These are phyloP conservation scores for Odontothrips loti DNA, from an alignment of 2,888 invertebrate species.

Conservation along the genomic window DNA sequence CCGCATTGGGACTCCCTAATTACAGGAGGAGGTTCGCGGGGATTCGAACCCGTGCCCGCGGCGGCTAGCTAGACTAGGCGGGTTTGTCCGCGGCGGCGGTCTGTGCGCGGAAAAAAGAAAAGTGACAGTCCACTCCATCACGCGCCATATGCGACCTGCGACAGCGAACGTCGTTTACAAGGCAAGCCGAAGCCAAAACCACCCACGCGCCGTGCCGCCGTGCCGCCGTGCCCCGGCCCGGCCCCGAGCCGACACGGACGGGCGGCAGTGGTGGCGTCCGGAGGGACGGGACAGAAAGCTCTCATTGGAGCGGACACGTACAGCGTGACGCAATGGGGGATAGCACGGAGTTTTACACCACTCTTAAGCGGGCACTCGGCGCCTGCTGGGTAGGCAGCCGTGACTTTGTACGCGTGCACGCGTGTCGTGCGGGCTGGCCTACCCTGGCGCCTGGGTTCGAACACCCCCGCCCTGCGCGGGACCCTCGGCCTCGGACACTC, in stretches of 20 bases:
- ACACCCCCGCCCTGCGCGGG: background rate
- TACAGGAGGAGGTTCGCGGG: too few species aligned
- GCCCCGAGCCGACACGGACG: too few species aligned
- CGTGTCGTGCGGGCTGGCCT: background rate
- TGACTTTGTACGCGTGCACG: background rate
- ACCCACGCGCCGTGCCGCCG: background rate
- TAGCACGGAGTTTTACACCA: too few species aligned
- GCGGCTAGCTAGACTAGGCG: background rate
- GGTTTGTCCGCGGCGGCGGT: background rate
- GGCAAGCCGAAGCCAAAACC: background rate
- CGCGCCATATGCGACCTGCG: constrained; percentile 2
- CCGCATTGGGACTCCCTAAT: too few species aligned
- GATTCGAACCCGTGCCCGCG: background rate
- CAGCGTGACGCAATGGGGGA: too few species aligned
- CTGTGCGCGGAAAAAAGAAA: background rate
- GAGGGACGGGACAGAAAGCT: too few species aligned
- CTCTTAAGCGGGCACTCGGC: background rate
- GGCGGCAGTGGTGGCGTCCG: too few species aligned
- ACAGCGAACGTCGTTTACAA: background rate
- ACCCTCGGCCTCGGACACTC: background rate
- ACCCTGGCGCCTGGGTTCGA: background rate
- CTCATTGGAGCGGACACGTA: too few species aligned
- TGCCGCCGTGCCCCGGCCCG: too few species aligned
- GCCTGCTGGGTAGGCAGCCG: background rate
- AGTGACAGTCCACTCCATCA: constrained; percentile 1